phyloP scores from a whole-genome alignment of 2,797 vertebrate genomes.

The Schizothorax lantsangensis region DNA sequence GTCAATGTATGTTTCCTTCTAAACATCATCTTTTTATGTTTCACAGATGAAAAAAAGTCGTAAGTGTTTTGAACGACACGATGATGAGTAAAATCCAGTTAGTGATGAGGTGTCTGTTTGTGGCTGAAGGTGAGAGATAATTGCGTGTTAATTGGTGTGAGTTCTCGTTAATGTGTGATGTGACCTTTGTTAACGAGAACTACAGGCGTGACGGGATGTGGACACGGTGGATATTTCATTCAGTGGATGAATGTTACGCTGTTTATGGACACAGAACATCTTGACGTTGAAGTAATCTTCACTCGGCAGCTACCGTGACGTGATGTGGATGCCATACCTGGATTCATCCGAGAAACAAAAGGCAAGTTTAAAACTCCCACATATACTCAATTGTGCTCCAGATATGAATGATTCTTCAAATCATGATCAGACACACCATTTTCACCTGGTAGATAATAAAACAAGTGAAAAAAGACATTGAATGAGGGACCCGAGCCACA shows the following conservation, averaged over 20 bases:
- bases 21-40: neutral
- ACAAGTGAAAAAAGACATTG: neutral
- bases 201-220: conserved; percentile 12
- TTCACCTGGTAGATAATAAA: neutral
- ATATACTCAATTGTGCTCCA: neutral
- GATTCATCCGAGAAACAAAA: neutral
- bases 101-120: neutral
- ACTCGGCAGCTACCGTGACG: neutral
- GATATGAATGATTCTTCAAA: neutral
- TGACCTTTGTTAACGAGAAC: conserved; percentile 30
- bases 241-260: neutral
- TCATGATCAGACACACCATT: neutral
- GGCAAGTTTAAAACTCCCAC: neutral
- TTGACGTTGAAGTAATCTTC: neutral
- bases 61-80: no score
- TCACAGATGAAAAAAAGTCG: neutral
- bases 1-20: neutral
- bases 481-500: no score
- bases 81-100: no score
- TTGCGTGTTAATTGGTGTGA: conserved; percentile 21
- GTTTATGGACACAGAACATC: conserved; percentile 11
- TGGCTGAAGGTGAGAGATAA: conserved; percentile 24
- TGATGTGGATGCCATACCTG: conserved; percentile 5
- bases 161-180: conserved; percentile 41
- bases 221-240: conserved; percentile 13